A percentile compares a stretch with the other conserved stretches of the same genome.
phyloP scores from a whole-genome alignment of 2,888 invertebrate genomes.

The Zaprionus obscuricornis region DNA sequence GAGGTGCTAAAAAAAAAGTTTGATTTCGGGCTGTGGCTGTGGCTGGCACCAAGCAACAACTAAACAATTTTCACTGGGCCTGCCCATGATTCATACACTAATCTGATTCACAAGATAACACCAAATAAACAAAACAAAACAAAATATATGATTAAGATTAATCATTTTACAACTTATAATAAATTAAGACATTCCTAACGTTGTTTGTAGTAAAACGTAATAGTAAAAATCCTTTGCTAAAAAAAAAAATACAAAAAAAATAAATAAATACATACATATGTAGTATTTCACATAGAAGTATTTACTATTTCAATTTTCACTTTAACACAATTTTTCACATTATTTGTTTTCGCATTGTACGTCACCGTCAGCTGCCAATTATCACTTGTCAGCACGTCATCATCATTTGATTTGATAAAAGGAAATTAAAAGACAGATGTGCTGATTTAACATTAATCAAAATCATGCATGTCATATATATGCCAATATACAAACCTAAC shows the following conservation, averaged over 20 bases:
- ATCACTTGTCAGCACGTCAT: conserved; percentile 36
- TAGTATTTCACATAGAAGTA: conserved; percentile 6
- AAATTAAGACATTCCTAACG: too few species aligned
- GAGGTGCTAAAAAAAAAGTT: conserved; percentile 45
- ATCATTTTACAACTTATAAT: too few species aligned
- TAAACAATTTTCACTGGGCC: conserved; percentile 20
- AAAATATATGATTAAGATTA: conserved; percentile 12
- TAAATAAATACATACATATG: too few species aligned
- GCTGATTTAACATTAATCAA: conserved; percentile 39
- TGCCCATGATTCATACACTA: conserved; percentile 26
- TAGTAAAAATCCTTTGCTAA: conserved; percentile 21
- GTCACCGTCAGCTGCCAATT: conserved; percentile 35
- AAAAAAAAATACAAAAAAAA: too few species aligned
- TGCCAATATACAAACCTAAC: too few species aligned
- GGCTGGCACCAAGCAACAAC: conserved; percentile 30
- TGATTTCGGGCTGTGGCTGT: conserved; percentile 7
- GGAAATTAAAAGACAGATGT: conserved; percentile 41
- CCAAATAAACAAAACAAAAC: not conserved
- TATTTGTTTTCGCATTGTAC: conserved; percentile 24
- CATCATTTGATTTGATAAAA: conserved; percentile 17
- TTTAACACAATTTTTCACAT: too few species aligned
- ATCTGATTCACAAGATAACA: conserved; percentile 22
- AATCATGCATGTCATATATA: conserved; percentile 17
- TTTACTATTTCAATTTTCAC: conserved; percentile 39
- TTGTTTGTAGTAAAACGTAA: not conserved